Evolutionary conservation across 2,888 invertebrate genomes (phyloP).

Genomic region (Coenonympha arcania): DNA sequence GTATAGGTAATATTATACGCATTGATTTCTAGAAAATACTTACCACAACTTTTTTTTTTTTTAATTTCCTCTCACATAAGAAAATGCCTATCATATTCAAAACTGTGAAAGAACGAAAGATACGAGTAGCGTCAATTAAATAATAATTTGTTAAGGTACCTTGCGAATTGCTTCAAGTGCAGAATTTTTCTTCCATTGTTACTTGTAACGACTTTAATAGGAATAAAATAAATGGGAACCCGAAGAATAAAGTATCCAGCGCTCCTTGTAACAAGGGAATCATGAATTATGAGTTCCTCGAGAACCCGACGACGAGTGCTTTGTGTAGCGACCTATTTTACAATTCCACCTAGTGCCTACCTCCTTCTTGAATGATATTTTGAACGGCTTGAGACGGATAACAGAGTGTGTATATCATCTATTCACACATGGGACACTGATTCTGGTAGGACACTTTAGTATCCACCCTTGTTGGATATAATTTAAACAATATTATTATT

Average conservation of each 20-base stretch:
- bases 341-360: constrained; percentile 18
- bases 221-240: constrained; percentile 28
- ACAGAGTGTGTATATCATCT: no score
- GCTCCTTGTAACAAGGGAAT: constrained; percentile 27
- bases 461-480: no score
- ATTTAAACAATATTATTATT: no score
- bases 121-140: neutral
- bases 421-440: neutral
- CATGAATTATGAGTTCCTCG: constrained; percentile 30
- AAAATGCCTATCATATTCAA: no score
- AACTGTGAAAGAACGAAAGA: neutral
- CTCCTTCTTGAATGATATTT: constrained; percentile 16
- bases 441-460: no score
- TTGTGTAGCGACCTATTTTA: constrained; percentile 27
- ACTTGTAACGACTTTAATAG: constrained; percentile 26
- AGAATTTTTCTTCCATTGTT: constrained; percentile 16
- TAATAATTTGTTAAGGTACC: constrained; percentile 1
- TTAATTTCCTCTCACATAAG: no score
- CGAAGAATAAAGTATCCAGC: constrained; percentile 26
- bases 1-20: no score
- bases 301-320: constrained; percentile 24
- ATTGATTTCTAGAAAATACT: no score
- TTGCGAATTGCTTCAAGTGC: constrained; percentile 6
- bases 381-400: constrained; percentile 8
- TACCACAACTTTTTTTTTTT: no score